Percentiles rank a stretch among this genome's conserved stretches.
Evolutionary conservation across 2,797 vertebrate species (phyloP).

Genomic region (Myripristis jacobus): DNA sequence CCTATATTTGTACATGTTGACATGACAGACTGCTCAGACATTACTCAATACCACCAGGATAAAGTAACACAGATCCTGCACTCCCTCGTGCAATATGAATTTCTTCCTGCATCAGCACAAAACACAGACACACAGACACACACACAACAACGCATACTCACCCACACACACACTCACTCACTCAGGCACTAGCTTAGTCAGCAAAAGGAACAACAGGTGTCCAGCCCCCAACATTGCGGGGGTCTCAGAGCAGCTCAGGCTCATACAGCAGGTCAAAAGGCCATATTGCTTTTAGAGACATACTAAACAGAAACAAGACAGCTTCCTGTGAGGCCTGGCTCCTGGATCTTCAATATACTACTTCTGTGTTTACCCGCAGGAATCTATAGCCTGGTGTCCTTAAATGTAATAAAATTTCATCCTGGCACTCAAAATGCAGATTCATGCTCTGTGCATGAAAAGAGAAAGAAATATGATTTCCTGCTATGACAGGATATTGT

Average conservation of each 20-base stretch:
- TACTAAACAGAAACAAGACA: conserved; percentile 6
- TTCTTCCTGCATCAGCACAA: conserved; percentile 63
- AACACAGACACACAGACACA: conserved; percentile 12
- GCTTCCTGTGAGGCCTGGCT: too few relatives aligned
- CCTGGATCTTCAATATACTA: neutral
- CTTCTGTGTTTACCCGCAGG: too few relatives aligned
- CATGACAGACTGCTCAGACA: conserved; percentile 62
- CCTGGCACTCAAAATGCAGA: too few relatives aligned
- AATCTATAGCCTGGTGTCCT: too few relatives aligned
- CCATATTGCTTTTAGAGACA: neutral
- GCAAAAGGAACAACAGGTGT: conserved; percentile 51
- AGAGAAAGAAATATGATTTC: too few relatives aligned
- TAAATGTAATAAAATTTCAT: too few relatives aligned
- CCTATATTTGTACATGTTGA: conserved; percentile 56
- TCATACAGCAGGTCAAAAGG: conserved; percentile 37
- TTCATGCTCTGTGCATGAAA: too few relatives aligned
- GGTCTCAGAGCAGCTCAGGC: conserved; percentile 13
- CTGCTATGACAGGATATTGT: too few relatives aligned
- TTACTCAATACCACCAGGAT: conserved; percentile 54
- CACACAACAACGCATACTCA: too few relatives aligned
- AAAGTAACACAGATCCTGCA: conserved; percentile 53
- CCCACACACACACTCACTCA: conserved; percentile 4
- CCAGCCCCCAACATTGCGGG: conserved; percentile 5
- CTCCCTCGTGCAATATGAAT: conserved; percentile 52
- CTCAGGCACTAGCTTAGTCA: conserved; percentile 35